Conservation (phyloP, 53 echinoderm and acorn worm species). For the Henricia sp. region DNA sequence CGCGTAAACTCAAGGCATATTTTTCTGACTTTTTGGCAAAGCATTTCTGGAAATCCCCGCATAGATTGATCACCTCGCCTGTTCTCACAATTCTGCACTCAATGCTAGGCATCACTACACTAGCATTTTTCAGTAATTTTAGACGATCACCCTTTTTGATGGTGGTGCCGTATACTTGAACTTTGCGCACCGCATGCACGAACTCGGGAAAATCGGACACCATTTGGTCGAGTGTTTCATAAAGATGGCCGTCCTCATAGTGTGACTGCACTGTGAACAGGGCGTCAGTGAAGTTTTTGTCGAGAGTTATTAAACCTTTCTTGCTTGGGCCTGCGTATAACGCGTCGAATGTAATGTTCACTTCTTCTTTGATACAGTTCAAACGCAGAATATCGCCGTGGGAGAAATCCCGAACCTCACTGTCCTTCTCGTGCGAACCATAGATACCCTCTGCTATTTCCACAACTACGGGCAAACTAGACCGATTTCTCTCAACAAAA, state of each 20-base stretch:
- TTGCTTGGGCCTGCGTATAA: constrained; percentile 40
- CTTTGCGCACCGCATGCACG: constrained; percentile 6
- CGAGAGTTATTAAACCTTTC: constrained; percentile 40
- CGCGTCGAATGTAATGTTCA: constrained; percentile 57
- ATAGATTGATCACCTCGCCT: background rate
- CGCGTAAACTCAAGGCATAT: background rate
- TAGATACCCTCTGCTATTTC: constrained; percentile 60
- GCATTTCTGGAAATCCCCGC: background rate
- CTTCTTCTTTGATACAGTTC: constrained; percentile 23
- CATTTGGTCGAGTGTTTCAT: constrained; percentile 23
- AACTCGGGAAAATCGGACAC: constrained; percentile 16
- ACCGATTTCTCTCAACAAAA: constrained; percentile 14
- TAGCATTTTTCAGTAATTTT: background rate
- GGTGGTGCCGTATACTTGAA: background rate
- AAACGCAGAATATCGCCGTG: constrained; percentile 53
- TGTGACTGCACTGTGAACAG: constrained; percentile 20
- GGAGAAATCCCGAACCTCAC: constrained; percentile 59
- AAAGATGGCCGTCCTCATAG: constrained; percentile 46
- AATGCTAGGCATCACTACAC: background rate
- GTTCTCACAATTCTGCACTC: constrained; percentile 25
- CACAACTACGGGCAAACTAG: constrained; percentile 34
- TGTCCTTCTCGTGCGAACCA: constrained; percentile 21
- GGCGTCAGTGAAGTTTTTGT: constrained; percentile 5
- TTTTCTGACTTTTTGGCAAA: constrained; percentile 34
- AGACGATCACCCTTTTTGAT: constrained; percentile 53